Evolutionary conservation across 2,888 invertebrate species (phyloP), one percentile per base, ranked within the genome.

Genomic region (Eupeodes luniger): DNA sequence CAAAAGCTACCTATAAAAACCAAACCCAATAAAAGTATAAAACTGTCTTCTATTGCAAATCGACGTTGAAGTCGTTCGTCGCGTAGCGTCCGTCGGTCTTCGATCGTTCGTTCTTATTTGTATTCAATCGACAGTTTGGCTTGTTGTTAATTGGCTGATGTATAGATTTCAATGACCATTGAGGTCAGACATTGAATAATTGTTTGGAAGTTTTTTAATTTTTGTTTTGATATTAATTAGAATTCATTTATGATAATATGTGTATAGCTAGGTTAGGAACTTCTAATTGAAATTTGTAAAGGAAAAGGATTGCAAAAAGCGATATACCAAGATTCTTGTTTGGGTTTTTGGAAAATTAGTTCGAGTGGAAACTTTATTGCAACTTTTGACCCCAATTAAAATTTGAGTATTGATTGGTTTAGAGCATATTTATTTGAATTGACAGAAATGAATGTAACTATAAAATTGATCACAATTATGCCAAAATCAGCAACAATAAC

Each of bases 61-160:
- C 47, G 44, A 51, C 67, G 64, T 12, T n/a, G 61, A 19, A 14
- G 62, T 47, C 49, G 44, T 66, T n/a, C n/a, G n/a, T n/a, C n/a
- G n/a, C 66, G 12, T 47, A 47, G 19, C 10, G 16, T 16, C 47
- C 19, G 49, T 34, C 36, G 64, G 64, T 34, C 51, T 14, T 70
- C 57, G 64, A 9, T 40, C 40, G 40, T 5, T 76, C 74, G 51
- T 16, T 64, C 11, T 44, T 72, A 55, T 62, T 74, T 62, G 19
- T 70, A 53, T 57, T 59, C 75, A 11, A 66, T 59, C 55, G 61
- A 36, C 66, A 74, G 70, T 85, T 72, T 66, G 70, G 74, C 16
- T 77, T 44, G 72, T 84, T 70, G 76, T 82, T 86, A 86, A 86
- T 86, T 86, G 85, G 85, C 82, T 70, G 85, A 86, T 86, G 69